phyloP scores from a whole-genome alignment of 2,797 vertebrate species.

The Nothura maculosa region DNA sequence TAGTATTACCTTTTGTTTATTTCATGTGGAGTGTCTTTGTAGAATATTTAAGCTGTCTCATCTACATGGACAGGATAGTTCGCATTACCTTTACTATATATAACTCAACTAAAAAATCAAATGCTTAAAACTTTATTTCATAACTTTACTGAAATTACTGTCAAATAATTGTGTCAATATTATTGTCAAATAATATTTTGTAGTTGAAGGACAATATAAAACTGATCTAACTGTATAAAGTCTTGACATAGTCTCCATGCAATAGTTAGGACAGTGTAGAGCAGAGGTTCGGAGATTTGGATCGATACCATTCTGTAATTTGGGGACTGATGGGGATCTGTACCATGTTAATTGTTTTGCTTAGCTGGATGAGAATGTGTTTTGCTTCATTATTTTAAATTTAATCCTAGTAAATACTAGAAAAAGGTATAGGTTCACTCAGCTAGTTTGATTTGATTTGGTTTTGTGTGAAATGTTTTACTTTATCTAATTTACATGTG shows the following conservation, averaged over 20 bases:
- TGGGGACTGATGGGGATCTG: neutral
- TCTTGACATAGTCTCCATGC: neutral
- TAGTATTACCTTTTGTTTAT: neutral
- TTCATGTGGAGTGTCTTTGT: neutral
- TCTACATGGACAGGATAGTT: neutral
- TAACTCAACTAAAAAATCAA: no score
- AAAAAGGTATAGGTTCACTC: slow-evolving; percentile 7
- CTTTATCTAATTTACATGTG: slow-evolving; percentile 19
- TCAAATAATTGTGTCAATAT: neutral
- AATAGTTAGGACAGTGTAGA: neutral
- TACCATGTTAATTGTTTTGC: neutral
- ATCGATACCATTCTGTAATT: neutral
- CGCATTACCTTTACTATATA: neutral
- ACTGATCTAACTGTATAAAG: neutral
- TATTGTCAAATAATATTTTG: neutral
- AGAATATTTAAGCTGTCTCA: neutral
- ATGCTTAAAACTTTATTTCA: neutral
- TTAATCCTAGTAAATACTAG: neutral
- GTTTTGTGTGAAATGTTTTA: slow-evolving; percentile 45
- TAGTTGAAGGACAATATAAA: neutral
- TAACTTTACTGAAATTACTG: neutral
- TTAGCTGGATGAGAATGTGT: neutral
- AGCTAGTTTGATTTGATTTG: slow-evolving; percentile 32
- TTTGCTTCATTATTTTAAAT: slow-evolving; percentile 16
- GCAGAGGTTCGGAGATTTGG: neutral